Evolutionary conservation across 1,140 invertebrate genomes (phyloP).

Genomic region (Pararge aegeria): DNA sequence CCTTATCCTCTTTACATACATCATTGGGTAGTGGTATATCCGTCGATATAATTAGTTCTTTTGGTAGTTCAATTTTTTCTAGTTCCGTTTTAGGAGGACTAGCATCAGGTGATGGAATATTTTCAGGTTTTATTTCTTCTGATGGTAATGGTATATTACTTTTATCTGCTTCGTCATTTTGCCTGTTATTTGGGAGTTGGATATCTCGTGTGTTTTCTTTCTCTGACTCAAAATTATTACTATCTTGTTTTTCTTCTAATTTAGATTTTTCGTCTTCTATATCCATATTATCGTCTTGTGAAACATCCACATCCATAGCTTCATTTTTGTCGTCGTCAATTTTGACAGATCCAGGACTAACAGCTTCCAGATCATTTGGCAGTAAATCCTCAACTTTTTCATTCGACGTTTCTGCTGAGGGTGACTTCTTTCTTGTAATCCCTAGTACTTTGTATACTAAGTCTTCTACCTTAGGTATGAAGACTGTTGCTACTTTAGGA

Average conservation of each 20-base stretch:
- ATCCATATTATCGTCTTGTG: conserved; percentile 50
- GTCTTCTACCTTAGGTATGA: conserved; percentile 94
- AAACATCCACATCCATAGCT: conserved; percentile 59
- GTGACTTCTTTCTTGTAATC: conserved; percentile 75
- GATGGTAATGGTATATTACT: conserved; percentile 52
- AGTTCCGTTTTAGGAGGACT: conserved; percentile 58
- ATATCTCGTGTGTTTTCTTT: conserved; percentile 75
- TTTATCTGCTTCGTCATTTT: conserved; percentile 53
- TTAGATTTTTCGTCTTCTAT: conserved; percentile 74
- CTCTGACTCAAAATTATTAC: conserved; percentile 29
- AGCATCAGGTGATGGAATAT: conserved; percentile 59
- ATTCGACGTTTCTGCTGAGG: conserved; percentile 53
- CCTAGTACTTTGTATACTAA: conserved; percentile 94
- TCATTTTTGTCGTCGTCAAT: conserved; percentile 71
- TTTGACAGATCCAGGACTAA: conserved; percentile 88
- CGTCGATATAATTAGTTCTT: conserved; percentile 46
- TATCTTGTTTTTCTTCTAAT: conserved; percentile 84
- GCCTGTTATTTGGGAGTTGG: conserved; percentile 79
- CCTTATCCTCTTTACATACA: conserved; percentile 50
- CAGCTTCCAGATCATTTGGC: conserved; percentile 87
- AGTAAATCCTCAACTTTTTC: conserved; percentile 80
- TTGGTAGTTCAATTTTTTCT: conserved; percentile 59
- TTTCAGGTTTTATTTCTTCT: conserved; percentile 64
- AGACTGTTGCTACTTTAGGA: conserved; percentile 92
- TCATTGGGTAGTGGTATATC: conserved; percentile 66